phyloP scores from a whole-genome alignment of 2,113 vertebrate genomes.

The Protobothrops mucrosquamatus region DNA sequence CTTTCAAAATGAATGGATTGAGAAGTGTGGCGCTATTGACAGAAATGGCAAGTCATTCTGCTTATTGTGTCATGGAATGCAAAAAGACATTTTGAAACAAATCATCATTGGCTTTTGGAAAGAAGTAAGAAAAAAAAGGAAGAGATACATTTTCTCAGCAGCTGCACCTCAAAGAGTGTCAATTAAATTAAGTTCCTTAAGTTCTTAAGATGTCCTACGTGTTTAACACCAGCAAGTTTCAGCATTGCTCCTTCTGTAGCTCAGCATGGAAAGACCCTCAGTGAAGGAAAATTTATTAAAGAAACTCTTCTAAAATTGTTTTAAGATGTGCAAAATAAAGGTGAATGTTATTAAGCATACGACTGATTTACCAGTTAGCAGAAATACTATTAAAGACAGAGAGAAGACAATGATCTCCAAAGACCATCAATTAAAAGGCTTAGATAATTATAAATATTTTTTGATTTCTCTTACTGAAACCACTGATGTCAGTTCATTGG shows the following conservation, averaged over 20 bases:
- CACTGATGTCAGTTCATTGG: neutral
- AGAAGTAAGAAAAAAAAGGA: neutral
- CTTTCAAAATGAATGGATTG: neutral
- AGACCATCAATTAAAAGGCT: neutral
- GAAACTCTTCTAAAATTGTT: neutral
- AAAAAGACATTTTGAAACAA: neutral
- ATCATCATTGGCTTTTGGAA: neutral
- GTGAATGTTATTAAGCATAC: neutral
- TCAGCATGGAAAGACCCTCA: neutral
- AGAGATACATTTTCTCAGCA: neutral
- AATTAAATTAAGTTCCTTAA: neutral
- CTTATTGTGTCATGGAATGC: neutral
- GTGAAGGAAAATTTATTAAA: neutral
- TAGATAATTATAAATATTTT: neutral
- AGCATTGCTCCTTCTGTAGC: neutral
- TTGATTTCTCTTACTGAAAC: neutral
- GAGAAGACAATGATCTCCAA: neutral
- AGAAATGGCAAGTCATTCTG: neutral
- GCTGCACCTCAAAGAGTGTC: neutral
- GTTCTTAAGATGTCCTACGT: neutral
- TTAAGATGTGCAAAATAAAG: neutral
- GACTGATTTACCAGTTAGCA: neutral
- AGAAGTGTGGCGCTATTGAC: neutral
- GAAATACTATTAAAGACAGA: neutral
- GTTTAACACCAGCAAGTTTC: neutral